Conservation (phyloP, 2,113 vertebrate genomes). For the Myotis davidii region DNA sequence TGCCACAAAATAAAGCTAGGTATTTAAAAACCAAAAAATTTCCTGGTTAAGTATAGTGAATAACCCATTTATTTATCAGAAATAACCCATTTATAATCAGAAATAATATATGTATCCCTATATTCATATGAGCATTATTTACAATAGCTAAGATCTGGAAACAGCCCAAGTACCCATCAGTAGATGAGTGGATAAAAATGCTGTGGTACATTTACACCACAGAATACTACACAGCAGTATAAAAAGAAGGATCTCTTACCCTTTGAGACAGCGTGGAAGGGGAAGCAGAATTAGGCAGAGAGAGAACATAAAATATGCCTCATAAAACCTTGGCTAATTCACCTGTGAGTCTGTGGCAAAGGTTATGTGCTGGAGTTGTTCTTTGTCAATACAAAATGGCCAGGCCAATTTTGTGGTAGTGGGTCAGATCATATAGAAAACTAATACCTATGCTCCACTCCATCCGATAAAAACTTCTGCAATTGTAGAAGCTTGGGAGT, state of each 20-base stretch:
- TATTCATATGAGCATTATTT: too few species aligned
- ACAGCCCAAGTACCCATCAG: too few species aligned
- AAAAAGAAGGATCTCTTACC: too few species aligned
- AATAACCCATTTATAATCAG: too few species aligned
- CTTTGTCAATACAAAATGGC: not conserved
- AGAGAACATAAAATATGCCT: not conserved
- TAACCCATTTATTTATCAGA: not conserved
- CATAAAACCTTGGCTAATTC: accelerated
- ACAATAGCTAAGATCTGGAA: too few species aligned
- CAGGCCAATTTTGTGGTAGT: too few species aligned
- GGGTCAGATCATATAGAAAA: too few species aligned
- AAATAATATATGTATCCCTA: too few species aligned
- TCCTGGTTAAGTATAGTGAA: not conserved
- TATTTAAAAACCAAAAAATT: not conserved
- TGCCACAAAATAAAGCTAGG: not conserved
- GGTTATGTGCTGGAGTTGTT: not conserved
- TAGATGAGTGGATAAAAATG: too few species aligned
- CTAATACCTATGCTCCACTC: not conserved
- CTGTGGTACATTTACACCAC: too few species aligned
- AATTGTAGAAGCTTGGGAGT: not conserved
- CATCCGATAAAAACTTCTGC: not conserved
- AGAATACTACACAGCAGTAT: too few species aligned
- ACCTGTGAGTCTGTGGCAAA: not conserved
- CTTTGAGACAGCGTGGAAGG: too few species aligned
- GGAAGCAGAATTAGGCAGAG: not conserved